A percentile compares a stretch with the other conserved stretches of the same genome.
phyloP scores from a whole-genome alignment of 2,888 invertebrate genomes.

The Ormyrus nitidulus region DNA sequence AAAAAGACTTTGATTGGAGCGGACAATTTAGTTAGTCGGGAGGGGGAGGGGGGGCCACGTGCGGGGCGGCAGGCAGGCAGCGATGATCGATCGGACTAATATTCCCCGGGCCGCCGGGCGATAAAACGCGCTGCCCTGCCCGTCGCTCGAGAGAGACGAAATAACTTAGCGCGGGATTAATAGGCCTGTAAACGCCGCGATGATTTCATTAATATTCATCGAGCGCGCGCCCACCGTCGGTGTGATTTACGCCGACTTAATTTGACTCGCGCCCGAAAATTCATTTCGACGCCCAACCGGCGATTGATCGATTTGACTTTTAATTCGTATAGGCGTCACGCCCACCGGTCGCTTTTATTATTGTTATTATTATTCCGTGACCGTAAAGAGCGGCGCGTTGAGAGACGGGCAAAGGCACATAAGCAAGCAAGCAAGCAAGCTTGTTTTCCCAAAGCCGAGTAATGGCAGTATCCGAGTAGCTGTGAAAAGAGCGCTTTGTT shows the following conservation, averaged over 20 bases:
- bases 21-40: background rate
- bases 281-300: slow-evolving; percentile 33
- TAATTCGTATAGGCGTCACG: slow-evolving; percentile 19
- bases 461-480: too few relatives aligned
- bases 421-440: too few relatives aligned
- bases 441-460: too few relatives aligned
- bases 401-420: slow-evolving; percentile 12
- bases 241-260: slow-evolving; percentile 55
- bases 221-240: slow-evolving; percentile 30
- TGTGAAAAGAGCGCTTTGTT: too few relatives aligned
- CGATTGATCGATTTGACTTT: slow-evolving; percentile 52
- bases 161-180: slow-evolving; percentile 72
- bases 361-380: background rate
- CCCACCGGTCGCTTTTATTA: slow-evolving; percentile 10
- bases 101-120: slow-evolving; percentile 62
- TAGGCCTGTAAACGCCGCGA: slow-evolving; percentile 72
- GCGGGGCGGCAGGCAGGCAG: slow-evolving; percentile 39
- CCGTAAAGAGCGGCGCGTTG: background rate
- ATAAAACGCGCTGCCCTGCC: slow-evolving; percentile 64
- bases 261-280: slow-evolving; percentile 45
- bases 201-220: slow-evolving; percentile 75
- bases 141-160: slow-evolving; percentile 62
- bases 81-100: slow-evolving; percentile 74
- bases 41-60: too few relatives aligned
- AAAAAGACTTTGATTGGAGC: background rate